A percentile compares a stretch with the other conserved stretches of the same genome.
phyloP scores from a whole-genome alignment of 2,888 invertebrate genomes.

The Chrysotoxum bicinctum region DNA sequence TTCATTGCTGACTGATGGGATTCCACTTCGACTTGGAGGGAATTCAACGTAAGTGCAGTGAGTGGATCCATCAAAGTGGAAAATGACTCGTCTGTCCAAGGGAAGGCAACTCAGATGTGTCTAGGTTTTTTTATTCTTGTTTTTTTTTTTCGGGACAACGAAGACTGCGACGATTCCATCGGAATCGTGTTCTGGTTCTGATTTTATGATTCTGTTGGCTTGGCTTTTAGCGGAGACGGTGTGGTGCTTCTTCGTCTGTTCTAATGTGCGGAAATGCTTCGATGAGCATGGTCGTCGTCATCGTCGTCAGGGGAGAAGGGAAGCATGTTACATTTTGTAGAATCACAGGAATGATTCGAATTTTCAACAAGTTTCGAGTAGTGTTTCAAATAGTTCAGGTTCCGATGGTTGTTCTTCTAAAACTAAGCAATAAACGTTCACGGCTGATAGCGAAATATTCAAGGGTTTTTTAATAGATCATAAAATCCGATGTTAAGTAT shows the following conservation, averaged over 20 bases:
- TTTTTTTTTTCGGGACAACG: not conserved
- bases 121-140: slow-evolving; percentile 6
- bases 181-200: slow-evolving; percentile 64
- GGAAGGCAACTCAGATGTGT: slow-evolving; percentile 52
- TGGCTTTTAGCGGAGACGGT: not conserved
- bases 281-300: slow-evolving; percentile 25
- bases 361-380: slow-evolving; percentile 35
- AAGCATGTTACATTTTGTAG: not conserved
- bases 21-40: not conserved
- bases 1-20: not conserved
- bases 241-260: not conserved
- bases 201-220: slow-evolving; percentile 37
- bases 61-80: slow-evolving; percentile 64
- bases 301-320: not conserved
- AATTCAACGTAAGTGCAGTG: slow-evolving; percentile 16
- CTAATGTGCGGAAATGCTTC: slow-evolving; percentile 37
- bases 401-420: not conserved
- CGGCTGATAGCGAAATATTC: slow-evolving; percentile 42
- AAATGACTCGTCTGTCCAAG: slow-evolving; percentile 68
- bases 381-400: slow-evolving; percentile 1
- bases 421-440: slow-evolving; percentile 26
- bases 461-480: slow-evolving; percentile 59
- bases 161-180: slow-evolving; percentile 18
- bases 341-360: not conserved
- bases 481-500: slow-evolving; percentile 49